Evolutionary conservation across 2,888 invertebrate species (phyloP).

Genomic region (Leistus spinibarbis): DNA sequence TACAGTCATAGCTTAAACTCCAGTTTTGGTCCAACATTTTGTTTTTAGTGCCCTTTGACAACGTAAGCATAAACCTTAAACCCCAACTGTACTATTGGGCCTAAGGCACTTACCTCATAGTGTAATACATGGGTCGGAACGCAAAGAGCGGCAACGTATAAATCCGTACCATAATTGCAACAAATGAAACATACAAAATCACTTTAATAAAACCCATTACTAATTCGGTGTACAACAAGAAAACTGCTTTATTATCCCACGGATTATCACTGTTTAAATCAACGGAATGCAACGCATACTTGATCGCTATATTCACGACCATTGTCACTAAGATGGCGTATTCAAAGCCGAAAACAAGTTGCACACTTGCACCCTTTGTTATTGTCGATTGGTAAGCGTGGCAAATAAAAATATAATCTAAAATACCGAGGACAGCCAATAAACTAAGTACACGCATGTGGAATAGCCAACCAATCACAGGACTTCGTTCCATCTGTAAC

Average conservation of each 20-base stretch:
- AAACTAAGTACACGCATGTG: constrained; percentile 89
- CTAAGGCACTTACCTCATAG: constrained; percentile 84
- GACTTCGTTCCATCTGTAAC: constrained; percentile 96
- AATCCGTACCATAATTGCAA: constrained; percentile 94
- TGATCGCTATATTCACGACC: constrained; percentile 89
- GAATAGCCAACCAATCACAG: constrained; percentile 93
- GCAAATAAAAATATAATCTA: constrained; percentile 89
- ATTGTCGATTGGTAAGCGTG: constrained; percentile 94
- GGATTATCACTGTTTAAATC: constrained; percentile 93
- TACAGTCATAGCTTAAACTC: no score
- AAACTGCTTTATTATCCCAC: constrained; percentile 99
- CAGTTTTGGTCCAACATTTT: no score
- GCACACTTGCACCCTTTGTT: constrained; percentile 93
- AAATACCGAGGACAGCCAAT: constrained; percentile 76
- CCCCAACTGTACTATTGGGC: no score
- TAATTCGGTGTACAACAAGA: constrained; percentile 93
- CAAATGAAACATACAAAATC: constrained; percentile 85
- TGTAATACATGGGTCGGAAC: constrained; percentile 98
- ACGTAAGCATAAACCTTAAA: no score
- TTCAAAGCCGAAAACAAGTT: constrained; percentile 99
- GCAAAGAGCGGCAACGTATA: constrained; percentile 98
- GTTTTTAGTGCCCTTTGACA: no score
- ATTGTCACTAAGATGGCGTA: constrained; percentile 96
- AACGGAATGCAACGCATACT: constrained; percentile 86
- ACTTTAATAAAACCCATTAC: constrained; percentile 87